Evolutionary conservation across 2,113 vertebrate genomes (phyloP).

Genomic region (Felis chaus): DNA sequence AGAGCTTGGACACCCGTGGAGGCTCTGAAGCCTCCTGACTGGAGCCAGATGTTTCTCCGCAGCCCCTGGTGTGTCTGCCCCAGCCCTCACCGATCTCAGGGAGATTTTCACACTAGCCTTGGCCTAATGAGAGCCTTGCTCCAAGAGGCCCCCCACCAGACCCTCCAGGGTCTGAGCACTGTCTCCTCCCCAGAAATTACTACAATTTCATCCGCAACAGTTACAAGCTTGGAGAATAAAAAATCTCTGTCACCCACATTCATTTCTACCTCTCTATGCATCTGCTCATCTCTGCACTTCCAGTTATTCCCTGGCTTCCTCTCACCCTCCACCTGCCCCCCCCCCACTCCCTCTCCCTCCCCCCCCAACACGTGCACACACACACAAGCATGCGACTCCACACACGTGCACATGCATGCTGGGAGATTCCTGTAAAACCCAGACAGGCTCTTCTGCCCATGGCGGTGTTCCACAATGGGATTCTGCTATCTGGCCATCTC

Average conservation of each 20-base stretch:
- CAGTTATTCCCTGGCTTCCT: not conserved
- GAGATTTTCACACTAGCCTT: not conserved
- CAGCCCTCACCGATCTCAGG: too few species aligned
- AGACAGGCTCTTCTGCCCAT: not conserved
- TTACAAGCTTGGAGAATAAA: not conserved
- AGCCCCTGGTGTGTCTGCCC: not conserved
- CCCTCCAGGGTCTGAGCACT: not conserved
- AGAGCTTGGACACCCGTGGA: fast-evolving
- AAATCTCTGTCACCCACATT: not conserved
- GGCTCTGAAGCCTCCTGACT: not conserved
- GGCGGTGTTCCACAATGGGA: not conserved
- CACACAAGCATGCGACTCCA: fast-evolving
- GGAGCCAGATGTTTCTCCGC: not conserved
- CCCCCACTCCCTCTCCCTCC: too few species aligned
- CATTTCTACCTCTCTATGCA: not conserved
- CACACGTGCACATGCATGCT: fast-evolving
- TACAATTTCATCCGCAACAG: not conserved
- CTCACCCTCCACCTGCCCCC: not conserved
- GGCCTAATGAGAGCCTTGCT: not conserved
- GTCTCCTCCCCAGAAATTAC: not conserved
- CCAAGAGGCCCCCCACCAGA: not conserved
- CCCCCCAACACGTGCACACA: not conserved
- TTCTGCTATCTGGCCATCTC: not conserved
- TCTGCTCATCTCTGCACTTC: not conserved
- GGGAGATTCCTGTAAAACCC: not conserved